Base-by-base conservation (phyloP, 2,113 vertebrate genomes). In the Dipodomys ordii region DNA sequence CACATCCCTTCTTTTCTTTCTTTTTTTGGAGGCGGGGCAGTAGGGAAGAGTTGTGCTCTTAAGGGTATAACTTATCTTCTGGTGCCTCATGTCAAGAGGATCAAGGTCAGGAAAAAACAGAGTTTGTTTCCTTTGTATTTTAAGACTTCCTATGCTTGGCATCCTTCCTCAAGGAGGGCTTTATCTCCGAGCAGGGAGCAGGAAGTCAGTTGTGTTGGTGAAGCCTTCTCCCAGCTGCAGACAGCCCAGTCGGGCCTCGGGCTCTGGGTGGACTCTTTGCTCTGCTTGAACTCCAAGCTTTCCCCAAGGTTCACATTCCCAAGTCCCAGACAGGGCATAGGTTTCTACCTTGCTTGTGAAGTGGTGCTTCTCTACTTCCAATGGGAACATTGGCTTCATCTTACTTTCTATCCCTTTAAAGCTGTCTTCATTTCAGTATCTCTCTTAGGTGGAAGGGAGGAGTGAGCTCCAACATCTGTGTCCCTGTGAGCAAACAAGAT, bases 91-190 rank as follows among this genome's bases (percentile, higher is more conserved):
- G 35, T 93, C 67, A 82, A 82, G 44, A 92, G 73, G 53, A 92
- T 93, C 62, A 53, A 81, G 87, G 86, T 83, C 93, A 95, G 95
- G 92, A 94, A 96, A 91, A 97, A 97, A 97, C 94, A 96, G 28
- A 65, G 80, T 53, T 93, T 95, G 85, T 92, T 95, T 94, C 93
- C 92, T 93, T 90, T 92, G 94, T 97, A 96, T 97, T 96, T 92
- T 95, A 86, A 96, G 95, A 92, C 84, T 96, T 96, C 95, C 97
- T 96, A 91, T 94, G 93, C 79, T 86, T 95, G 95, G 86, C 82
- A 91, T 95, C 77, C 93, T 96, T 96, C 95, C 93, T 53, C 27
- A n/a, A 95, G 77, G 88, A 90, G 88, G 87, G 67, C 83, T 96
- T 97, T 97, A 97, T 97, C 97, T 97, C 83, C 1, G 23, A 2